Percentiles rank a stretch among this genome's conserved stretches.
Evolutionary conservation across 2,113 vertebrate genomes (phyloP).

Genomic region (Eulemur macaco): DNA sequence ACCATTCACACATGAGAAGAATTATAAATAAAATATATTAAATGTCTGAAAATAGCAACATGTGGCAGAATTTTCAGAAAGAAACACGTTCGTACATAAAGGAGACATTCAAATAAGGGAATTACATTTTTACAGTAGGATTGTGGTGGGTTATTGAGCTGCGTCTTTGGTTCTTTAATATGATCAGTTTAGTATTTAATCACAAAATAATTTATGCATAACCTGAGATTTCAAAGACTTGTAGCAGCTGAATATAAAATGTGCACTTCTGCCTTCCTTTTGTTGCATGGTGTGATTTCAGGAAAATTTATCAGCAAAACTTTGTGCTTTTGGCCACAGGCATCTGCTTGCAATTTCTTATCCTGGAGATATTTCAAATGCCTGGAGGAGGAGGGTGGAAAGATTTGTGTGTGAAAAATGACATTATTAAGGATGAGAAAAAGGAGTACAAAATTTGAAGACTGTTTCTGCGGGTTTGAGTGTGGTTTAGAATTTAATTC

Average conservation of each 20-base stretch:
- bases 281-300: neutral
- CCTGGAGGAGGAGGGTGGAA: neutral
- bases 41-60: neutral
- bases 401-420: neutral
- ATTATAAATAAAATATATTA: neutral
- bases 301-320: neutral
- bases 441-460: neutral
- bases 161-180: neutral
- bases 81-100: neutral
- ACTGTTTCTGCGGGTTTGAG: neutral
- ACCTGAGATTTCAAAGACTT: neutral
- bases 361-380: neutral
- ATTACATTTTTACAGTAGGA: neutral
- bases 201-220: neutral
- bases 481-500: neutral
- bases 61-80: neutral
- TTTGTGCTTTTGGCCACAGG: neutral
- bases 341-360: neutral
- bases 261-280: neutral
- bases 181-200: neutral
- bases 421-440: neutral
- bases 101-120: neutral
- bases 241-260: neutral
- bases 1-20: neutral
- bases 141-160: neutral